Evolutionary conservation across 2,113 vertebrate genomes (phyloP), one percentile per base, ranked within the genome.

Genomic region (Tyrannus savana): DNA sequence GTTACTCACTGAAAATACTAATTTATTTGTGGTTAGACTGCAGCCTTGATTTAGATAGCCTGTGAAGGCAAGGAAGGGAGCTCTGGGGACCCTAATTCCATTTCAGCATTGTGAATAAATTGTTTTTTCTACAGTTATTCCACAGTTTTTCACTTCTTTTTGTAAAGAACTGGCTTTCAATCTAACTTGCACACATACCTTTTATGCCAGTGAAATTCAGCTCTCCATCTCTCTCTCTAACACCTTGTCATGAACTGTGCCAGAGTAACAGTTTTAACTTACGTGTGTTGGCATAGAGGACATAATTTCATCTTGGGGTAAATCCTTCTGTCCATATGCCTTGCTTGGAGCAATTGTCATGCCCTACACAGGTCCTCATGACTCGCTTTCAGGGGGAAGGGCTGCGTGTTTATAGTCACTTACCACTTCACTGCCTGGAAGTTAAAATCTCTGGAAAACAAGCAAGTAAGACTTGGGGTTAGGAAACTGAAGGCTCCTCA

Each of bases 201-300:
- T 49, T 71, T 81, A 21, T 67, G 33, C 10, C 33, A 78, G 18
- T 59, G 28, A 63, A 94, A 74, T 58, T 47, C 33, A 47, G 12
- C 33, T 72, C 39, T 92, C 35, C 31, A 35, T 49, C 31, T 53
- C 30, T 62, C 21, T 55, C 4, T 73, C 46, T 50, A 59, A 31
- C 10, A 56, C 7, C 24, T 66, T 69, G 74, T 53, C 67, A 37
- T 77, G 33, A 87, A 11, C 39, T 9, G 11, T 42, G n/a, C 11
- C 73, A 49, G 47, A 77, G 25, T 2, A 0, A 86, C 59, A 81
- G 25, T 39, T 64, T 37, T 88, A 60, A 44, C 3, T 82, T 55
- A 46, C 0, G 1, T 1, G 0, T 53, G 46, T 21, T 42, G 71
- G 12, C 19, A 69, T 31, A 66, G 44, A 72, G 17, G 13, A 64